These are phyloP conservation scores for Alectoris magna DNA, from an alignment of 2,797 vertebrate genomes.

Conservation along the genomic window DNA sequence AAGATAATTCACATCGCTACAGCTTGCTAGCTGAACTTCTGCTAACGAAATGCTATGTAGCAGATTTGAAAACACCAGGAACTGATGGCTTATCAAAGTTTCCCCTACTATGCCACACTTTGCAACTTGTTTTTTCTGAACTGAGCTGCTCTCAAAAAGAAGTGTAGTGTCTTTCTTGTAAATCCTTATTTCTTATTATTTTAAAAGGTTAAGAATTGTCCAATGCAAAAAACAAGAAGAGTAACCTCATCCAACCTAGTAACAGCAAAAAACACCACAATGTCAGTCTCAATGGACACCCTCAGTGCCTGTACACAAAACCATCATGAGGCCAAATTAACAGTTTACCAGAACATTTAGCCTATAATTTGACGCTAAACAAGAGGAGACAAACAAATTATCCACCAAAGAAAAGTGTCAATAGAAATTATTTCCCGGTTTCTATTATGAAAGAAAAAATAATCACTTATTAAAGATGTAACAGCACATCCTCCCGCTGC, in stretches of 20 bases:
- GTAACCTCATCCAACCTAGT: background rate
- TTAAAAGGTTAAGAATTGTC: background rate
- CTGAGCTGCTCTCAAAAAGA: background rate
- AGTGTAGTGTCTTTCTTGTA: background rate
- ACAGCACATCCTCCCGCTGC: background rate
- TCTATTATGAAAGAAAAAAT: background rate
- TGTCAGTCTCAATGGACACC: fast-evolving
- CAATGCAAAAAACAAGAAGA: background rate
- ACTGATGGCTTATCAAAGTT: background rate
- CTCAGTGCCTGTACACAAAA: background rate
- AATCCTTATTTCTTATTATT: background rate
- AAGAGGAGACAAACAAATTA: background rate
- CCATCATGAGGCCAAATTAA: background rate
- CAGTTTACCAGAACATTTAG: background rate
- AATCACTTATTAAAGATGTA: background rate
- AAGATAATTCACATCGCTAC: background rate
- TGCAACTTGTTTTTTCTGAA: background rate
- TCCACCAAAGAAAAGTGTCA: background rate
- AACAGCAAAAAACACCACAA: background rate
- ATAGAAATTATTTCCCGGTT: background rate
- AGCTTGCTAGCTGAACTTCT: background rate
- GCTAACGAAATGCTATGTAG: background rate
- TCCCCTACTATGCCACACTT: background rate
- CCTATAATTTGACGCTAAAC: background rate
- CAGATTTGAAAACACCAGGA: background rate